These are phyloP conservation scores for Scomber colias DNA, from an alignment of 2,113 vertebrate species.

Conservation along the genomic window DNA sequence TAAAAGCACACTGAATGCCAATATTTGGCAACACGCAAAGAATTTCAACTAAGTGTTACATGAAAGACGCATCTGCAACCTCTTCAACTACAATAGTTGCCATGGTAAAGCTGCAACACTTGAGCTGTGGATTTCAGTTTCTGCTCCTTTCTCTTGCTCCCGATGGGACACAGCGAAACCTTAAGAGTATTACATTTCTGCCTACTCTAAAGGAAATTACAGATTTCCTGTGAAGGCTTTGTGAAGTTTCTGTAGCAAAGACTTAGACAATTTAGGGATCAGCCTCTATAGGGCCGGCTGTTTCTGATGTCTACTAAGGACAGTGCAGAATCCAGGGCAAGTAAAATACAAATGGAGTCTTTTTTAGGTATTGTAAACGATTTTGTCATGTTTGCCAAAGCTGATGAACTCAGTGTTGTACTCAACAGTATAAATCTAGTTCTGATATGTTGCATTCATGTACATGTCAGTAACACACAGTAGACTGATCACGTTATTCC, in stretches of 20 bases:
- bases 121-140: conserved; percentile 15
- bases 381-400: conserved; percentile 8
- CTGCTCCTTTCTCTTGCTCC: conserved; percentile 3
- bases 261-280: not conserved
- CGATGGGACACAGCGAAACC: conserved; percentile 19
- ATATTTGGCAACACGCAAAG: conserved; percentile 57
- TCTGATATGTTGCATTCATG: conserved; percentile 16
- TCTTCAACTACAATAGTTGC: conserved; percentile 58
- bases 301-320: not conserved
- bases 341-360: not conserved
- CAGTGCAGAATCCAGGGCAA: not conserved
- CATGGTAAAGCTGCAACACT: conserved; percentile 53
- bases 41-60: conserved; percentile 32
- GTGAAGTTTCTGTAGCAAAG: conserved; percentile 2
- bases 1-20: conserved; percentile 22
- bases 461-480: not conserved
- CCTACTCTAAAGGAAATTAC: not conserved
- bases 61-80: conserved; percentile 67
- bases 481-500: conserved; percentile 29
- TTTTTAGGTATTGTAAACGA: not conserved
- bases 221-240: conserved; percentile 4
- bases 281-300: not conserved
- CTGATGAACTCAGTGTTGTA: conserved; percentile 27
- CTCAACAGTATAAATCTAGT: conserved; percentile 30
- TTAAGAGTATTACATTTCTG: conserved; percentile 16